Conservation (phyloP, 2,888 invertebrate genomes). For the Bombylius major region DNA sequence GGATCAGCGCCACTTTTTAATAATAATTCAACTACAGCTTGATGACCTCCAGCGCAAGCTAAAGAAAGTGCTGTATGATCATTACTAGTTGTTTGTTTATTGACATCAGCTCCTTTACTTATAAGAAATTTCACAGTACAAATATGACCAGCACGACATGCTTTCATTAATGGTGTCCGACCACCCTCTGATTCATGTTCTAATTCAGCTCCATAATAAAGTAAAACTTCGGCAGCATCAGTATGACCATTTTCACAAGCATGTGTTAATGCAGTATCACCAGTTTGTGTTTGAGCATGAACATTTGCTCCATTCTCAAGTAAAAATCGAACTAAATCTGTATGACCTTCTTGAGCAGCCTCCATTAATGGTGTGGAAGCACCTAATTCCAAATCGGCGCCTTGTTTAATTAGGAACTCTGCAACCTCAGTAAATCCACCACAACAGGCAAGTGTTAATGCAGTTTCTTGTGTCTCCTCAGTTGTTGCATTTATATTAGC, state of each 20-base stretch:
- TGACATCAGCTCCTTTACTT: constrained; percentile 74
- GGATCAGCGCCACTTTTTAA: constrained; percentile 88
- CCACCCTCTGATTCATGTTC: constrained; percentile 97
- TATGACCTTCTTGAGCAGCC: constrained; percentile 94
- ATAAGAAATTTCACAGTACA: constrained; percentile 95
- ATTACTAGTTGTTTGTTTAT: constrained; percentile 80
- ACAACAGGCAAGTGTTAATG: constrained; percentile 85
- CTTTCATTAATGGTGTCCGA: constrained; percentile 96
- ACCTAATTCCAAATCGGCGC: constrained; percentile 88
- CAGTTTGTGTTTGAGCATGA: constrained; percentile 87
- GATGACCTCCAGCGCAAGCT: constrained; percentile 93
- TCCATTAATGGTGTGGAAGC: constrained; percentile 97
- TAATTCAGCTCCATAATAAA: constrained; percentile 81
- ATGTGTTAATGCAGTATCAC: constrained; percentile 92
- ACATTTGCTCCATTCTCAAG: constrained; percentile 78
- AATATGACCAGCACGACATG: constrained; percentile 89
- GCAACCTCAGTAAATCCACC: constrained; percentile 92
- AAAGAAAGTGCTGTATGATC: constrained; percentile 95
- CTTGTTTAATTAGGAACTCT: constrained; percentile 87
- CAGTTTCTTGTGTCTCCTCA: constrained; percentile 97
- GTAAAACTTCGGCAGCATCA: constrained; percentile 84
- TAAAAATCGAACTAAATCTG: constrained; percentile 77
- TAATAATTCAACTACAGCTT: constrained; percentile 82
- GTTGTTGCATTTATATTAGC: constrained; percentile 98
- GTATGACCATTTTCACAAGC: constrained; percentile 99